A percentile compares a stretch with the other conserved stretches of the same genome.
Evolutionary conservation across 2,797 vertebrate genomes (phyloP).

Genomic region (Okamejei kenojei): DNA sequence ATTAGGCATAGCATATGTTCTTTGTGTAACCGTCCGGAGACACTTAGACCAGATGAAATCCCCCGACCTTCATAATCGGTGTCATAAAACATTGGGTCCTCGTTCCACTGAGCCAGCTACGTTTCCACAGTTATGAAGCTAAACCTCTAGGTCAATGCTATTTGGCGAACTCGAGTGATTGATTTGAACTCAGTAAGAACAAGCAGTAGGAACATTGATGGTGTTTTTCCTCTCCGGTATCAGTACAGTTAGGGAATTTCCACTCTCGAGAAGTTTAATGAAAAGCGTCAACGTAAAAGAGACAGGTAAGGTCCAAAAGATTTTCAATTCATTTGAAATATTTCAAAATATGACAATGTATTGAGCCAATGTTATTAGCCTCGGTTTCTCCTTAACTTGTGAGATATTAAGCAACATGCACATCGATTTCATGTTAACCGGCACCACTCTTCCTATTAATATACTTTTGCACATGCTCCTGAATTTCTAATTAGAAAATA

Average conservation of each 20-base stretch:
- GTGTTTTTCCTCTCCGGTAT: background rate
- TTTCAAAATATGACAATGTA: background rate
- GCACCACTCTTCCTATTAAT: background rate
- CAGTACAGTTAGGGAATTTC: background rate
- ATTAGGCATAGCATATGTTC: background rate
- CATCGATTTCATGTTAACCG: background rate
- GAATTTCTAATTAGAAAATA: background rate
- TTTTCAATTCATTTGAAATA: background rate
- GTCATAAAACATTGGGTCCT: background rate
- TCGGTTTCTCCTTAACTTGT: background rate
- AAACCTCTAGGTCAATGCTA: background rate
- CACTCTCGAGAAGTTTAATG: background rate
- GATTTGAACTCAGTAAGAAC: background rate
- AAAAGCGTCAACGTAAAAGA: background rate
- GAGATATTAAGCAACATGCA: background rate
- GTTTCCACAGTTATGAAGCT: background rate
- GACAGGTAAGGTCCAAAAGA: background rate
- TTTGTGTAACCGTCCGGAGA: background rate
- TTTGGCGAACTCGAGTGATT: slow-evolving; percentile 1
- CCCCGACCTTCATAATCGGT: background rate
- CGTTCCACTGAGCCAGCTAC: background rate
- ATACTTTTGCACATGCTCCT: background rate
- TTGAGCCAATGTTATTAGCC: background rate
- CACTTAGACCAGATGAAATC: background rate
- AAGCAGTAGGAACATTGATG: background rate